These are phyloP conservation scores for Hydrochoerus hydrochaeris DNA, from an alignment of 2,113 vertebrate species.

Conservation along the genomic window DNA sequence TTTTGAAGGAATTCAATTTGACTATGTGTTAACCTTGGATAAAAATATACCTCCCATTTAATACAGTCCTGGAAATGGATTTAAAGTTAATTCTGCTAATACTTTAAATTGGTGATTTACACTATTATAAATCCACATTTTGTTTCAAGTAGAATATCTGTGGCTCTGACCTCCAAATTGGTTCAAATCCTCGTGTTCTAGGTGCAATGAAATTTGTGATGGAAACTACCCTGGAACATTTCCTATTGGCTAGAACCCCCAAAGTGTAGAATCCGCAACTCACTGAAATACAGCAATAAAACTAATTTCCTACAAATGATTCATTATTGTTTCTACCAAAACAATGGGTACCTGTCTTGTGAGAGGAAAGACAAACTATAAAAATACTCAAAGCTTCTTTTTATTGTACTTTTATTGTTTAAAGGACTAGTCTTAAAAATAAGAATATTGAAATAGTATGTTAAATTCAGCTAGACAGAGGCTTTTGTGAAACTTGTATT, in stretches of 20 bases:
- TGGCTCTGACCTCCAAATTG: constrained; percentile 61
- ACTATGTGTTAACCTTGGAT: not conserved
- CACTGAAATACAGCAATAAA: constrained; percentile 65
- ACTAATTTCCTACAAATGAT: constrained; percentile 76
- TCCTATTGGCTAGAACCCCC: constrained; percentile 52
- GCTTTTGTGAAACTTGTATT: not conserved
- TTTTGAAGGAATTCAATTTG: constrained; percentile 3
- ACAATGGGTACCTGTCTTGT: constrained; percentile 72
- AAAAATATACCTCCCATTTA: constrained; percentile 32
- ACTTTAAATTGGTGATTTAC: constrained; percentile 28
- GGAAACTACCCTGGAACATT: constrained; percentile 44
- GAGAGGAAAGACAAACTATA: constrained; percentile 54
- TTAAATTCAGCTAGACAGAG: not conserved
- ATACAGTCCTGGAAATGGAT: not conserved
- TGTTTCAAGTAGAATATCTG: constrained; percentile 70
- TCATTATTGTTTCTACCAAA: constrained; percentile 71
- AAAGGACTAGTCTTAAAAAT: not conserved
- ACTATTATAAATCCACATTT: constrained; percentile 64
- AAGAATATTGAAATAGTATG: not conserved
- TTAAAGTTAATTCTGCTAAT: constrained; percentile 63
- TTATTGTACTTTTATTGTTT: not conserved
- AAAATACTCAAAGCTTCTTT: not conserved
- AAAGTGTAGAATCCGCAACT: constrained; percentile 71
- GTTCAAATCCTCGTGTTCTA: constrained; percentile 68
- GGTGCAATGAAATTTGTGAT: constrained; percentile 77